Evolutionary conservation across 2,888 invertebrate genomes (phyloP), one percentile per base, ranked within the genome.

Genomic region (Orchesella flavescens): DNA sequence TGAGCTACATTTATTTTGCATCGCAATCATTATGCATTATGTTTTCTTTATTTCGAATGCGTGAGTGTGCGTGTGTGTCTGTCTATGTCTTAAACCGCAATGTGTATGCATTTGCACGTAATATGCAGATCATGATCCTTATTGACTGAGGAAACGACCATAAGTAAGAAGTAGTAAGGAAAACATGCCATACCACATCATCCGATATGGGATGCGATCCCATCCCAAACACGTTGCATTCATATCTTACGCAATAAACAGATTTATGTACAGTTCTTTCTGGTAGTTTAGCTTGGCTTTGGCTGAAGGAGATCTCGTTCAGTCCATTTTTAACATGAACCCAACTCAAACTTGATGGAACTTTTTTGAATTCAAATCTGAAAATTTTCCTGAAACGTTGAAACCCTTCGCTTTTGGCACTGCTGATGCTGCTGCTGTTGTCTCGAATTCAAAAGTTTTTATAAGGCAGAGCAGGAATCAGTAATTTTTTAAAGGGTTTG

Each of bases 61-160:
- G 34, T 34, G 34, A 34, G 34, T 34, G 7, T 34, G n/a, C n/a
- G n/a, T n/a, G n/a, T n/a, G n/a, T n/a, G n/a, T 34, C 2, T 34
- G 34, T 7, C 3, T 34, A 7, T 34, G 2, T 34, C 34, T 34
- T 34, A 53, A 53, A 53, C 53, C 53, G n/a, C 17, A 53, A 2
- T 53, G 53, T 72, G 72, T 72, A 72, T 72, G 72, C 59, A 57
- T 72, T 23, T 72, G 72, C 59, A 72, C 17, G 43, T 19, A 57
- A 53, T 72, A 72, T 72, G 72, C 72, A 72, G 72, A 72, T 72
- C 72, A 23, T 55, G 72, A 53, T 13, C 13, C 34, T 2, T 53
- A 53, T 17, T 53, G 17, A 53, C 15, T 53, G 17, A 2, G 53
- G 53, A 53, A 53, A 53, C 17, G 4, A 53, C 13, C 53, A n/a